Evolutionary conservation across 2,888 invertebrate species (phyloP).

Genomic region (Clistopyga incitator): DNA sequence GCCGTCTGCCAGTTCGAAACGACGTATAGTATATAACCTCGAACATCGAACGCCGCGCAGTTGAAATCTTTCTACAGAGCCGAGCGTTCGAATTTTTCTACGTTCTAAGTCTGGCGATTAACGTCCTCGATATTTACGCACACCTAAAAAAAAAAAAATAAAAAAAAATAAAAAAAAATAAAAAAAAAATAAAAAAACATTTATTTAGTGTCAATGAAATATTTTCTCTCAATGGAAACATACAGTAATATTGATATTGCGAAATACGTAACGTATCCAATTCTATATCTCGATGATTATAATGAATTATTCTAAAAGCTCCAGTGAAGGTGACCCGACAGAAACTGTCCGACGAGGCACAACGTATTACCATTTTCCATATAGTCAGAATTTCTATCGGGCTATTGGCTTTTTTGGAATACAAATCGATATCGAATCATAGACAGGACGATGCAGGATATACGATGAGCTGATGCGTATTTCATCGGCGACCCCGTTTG

Average conservation of each 20-base stretch:
- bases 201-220: too few species aligned
- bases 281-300: constrained; percentile 4
- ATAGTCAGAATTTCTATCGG: constrained; percentile 22
- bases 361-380: constrained; percentile 25
- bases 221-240: neutral
- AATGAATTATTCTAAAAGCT: constrained; percentile 28
- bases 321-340: constrained; percentile 23
- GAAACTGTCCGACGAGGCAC: neutral
- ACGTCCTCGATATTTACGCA: constrained; percentile 16
- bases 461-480: constrained; percentile 56
- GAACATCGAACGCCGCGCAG: constrained; percentile 36
- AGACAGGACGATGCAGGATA: constrained; percentile 36
- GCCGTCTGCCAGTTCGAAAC: constrained; percentile 49
- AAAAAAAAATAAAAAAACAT: too few species aligned
- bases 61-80: constrained; percentile 49
- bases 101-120: constrained; percentile 42
- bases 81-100: constrained; percentile 45
- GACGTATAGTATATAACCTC: constrained; percentile 21
- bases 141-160: too few species aligned
- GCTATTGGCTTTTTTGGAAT: neutral
- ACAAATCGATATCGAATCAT: constrained; percentile 34
- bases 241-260: constrained; percentile 4
- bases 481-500: constrained; percentile 56
- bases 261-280: constrained; percentile 31
- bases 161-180: too few species aligned